These are phyloP conservation scores for Trichosurus vulpecula DNA, from an alignment of 2,797 vertebrate species.

Conservation along the genomic window DNA sequence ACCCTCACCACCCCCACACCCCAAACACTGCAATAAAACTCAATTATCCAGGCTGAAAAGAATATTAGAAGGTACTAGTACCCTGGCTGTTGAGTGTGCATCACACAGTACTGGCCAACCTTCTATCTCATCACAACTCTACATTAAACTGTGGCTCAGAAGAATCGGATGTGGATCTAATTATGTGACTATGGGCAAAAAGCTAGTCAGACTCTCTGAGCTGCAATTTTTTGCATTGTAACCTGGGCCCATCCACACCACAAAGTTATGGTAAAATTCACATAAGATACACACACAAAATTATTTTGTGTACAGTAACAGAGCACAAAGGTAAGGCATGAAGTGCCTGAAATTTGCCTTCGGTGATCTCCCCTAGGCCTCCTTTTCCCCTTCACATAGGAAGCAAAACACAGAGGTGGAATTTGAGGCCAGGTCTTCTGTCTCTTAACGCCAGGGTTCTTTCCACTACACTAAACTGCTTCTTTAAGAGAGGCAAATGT, in stretches of 20 bases:
- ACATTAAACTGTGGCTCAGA: not conserved
- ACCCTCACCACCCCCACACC: not conserved
- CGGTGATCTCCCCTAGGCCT: not conserved
- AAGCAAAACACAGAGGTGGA: not conserved
- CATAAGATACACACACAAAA: not conserved
- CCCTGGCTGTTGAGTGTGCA: not conserved
- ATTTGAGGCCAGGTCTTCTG: not conserved
- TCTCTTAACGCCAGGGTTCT: not conserved
- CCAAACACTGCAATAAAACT: not conserved
- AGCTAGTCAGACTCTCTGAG: not conserved
- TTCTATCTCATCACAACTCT: not conserved
- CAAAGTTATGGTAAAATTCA: not conserved
- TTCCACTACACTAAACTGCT: not conserved
- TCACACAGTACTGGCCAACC: not conserved
- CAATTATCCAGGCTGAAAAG: not conserved
- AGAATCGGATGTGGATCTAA: not conserved
- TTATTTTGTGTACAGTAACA: not conserved
- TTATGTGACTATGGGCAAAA: not conserved
- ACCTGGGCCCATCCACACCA: not conserved
- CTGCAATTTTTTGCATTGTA: not conserved
- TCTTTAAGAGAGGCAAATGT: constrained; percentile 52
- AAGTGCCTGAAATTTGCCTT: not conserved
- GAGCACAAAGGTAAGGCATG: not conserved
- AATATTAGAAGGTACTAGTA: not conserved
- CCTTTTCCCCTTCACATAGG: not conserved